Percentiles rank a stretch among this genome's conserved stretches.
phyloP scores from a whole-genome alignment of 2,797 vertebrate genomes.

The Neopelma chrysocephalum region DNA sequence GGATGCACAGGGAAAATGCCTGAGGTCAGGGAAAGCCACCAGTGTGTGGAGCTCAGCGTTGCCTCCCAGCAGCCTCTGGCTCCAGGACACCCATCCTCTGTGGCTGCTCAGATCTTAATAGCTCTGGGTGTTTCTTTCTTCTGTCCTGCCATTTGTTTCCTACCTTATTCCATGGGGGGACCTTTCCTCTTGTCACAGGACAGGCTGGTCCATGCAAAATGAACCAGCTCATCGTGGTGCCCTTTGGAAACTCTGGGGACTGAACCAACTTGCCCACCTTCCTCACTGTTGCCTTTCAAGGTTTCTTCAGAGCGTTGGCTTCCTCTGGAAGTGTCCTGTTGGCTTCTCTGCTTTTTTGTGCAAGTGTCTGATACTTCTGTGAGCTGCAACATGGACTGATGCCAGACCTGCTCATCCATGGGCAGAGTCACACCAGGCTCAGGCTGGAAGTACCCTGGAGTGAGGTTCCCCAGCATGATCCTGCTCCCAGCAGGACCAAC shows the following conservation, averaged over 20 bases:
- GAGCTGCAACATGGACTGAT: not conserved
- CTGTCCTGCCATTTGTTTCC: not conserved
- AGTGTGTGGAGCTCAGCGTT: accelerated
- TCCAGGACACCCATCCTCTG: not conserved
- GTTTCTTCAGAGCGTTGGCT: not conserved
- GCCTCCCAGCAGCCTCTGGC: not conserved
- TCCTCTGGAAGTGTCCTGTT: not conserved
- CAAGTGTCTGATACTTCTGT: not conserved
- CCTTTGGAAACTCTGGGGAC: not conserved
- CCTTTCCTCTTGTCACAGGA: not conserved
- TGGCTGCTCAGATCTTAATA: not conserved
- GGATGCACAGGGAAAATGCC: not conserved
- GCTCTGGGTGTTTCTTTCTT: not conserved
- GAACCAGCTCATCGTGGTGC: not conserved
- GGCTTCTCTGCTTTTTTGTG: not conserved
- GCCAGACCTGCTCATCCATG: not conserved
- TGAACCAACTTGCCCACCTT: not conserved
- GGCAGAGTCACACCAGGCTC: not conserved
- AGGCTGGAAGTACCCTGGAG: not conserved
- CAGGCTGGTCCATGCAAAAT: not conserved
- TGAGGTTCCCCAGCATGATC: not conserved
- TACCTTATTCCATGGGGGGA: not conserved
- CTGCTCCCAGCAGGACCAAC: not conserved
- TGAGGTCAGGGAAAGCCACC: not conserved
- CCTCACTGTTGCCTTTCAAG: not conserved